Conservation (phyloP, 2,113 vertebrate species). For the Rhea pennata region DNA sequence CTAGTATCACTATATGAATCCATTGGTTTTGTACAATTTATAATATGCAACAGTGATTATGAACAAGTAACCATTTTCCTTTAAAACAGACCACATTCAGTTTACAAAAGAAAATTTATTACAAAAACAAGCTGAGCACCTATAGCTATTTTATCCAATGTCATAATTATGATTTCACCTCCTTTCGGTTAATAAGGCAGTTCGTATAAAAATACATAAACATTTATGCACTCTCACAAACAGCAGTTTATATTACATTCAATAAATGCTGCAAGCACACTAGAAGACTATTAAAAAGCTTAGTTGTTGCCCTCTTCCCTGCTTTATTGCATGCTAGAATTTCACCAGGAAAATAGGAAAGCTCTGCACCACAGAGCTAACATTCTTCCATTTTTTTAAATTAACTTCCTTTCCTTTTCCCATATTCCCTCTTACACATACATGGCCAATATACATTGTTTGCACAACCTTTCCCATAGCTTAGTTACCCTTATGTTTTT, state of each 20-base stretch:
- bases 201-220: rapidly evolving
- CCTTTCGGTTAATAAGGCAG: background rate
- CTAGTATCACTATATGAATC: rapidly evolving
- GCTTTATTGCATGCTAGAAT: background rate
- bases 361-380: background rate
- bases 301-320: background rate
- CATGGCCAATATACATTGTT: background rate
- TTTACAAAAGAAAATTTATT: background rate
- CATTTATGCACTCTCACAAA: background rate
- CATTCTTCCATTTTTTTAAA: background rate
- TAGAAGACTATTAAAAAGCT: background rate
- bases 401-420: background rate
- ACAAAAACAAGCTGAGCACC: background rate
- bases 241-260: background rate
- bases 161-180: background rate
- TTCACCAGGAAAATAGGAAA: background rate
- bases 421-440: background rate
- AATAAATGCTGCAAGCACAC: rapidly evolving
- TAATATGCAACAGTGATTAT: background rate
- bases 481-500: background rate
- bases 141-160: background rate
- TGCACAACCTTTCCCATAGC: background rate
- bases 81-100: background rate
- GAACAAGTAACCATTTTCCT: background rate
- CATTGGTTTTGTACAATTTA: background rate